Conservation (phyloP, 2,888 invertebrate species). For the Tenthredo notha region DNA sequence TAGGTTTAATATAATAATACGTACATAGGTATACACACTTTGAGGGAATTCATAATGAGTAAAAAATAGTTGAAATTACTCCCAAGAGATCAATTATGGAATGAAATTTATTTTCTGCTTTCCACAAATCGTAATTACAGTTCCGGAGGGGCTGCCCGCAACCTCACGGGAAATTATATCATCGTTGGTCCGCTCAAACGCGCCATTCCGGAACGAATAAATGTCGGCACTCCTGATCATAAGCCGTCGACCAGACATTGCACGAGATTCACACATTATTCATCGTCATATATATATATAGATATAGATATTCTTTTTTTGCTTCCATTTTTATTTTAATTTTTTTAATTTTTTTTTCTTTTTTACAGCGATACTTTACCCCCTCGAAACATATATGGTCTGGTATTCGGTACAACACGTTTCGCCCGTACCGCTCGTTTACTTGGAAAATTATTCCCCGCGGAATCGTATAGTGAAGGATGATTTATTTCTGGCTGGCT, state of each 20-base stretch:
- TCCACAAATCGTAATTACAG: constrained; percentile 50
- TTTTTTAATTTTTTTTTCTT: background rate
- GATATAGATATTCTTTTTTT: background rate
- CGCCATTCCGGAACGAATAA: constrained; percentile 51
- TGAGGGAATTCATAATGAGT: background rate
- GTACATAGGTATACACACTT: background rate
- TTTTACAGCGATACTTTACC: constrained; percentile 15
- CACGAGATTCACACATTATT: constrained; percentile 53
- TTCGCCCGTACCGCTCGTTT: constrained; percentile 9
- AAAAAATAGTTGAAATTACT: background rate
- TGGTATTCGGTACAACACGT: constrained; percentile 8
- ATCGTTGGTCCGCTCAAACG: constrained; percentile 53
- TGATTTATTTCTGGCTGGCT: constrained; percentile 29
- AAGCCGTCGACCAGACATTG: constrained; percentile 42
- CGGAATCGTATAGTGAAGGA: constrained; percentile 33
- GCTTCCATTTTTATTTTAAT: background rate
- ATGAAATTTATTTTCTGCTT: constrained; percentile 46
- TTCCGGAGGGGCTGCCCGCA: constrained; percentile 20
- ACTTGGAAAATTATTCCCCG: constrained; percentile 40
- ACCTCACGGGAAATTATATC: constrained; percentile 53
- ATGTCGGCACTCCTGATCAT: constrained; percentile 49
- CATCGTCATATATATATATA: constrained; percentile 18
- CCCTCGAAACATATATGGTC: constrained; percentile 17
- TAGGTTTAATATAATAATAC: background rate
- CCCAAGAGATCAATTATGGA: constrained; percentile 38